Evolutionary conservation across 92 coral and sea anemone genomes (phyloP).

Genomic region (Pocillopora grandis): DNA sequence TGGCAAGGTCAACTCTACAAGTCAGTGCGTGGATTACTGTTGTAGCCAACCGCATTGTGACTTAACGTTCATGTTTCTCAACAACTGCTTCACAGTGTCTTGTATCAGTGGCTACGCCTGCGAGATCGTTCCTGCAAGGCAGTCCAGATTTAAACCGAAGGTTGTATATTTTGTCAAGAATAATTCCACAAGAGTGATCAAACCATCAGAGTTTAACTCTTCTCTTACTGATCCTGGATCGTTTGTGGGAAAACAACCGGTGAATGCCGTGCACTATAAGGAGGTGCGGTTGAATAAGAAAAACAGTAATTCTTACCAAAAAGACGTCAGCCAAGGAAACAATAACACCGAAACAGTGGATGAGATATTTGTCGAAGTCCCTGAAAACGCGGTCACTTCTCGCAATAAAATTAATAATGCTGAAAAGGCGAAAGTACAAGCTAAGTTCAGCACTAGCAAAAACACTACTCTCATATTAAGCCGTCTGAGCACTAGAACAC

Average conservation of each 20-base stretch:
- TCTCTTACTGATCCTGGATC: conserved; percentile 27
- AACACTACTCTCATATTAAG: neutral
- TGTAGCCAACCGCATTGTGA: conserved; percentile 80
- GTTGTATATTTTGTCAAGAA: conserved; percentile 79
- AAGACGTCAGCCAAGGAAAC: conserved; percentile 1
- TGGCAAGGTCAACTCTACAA: conserved; percentile 70
- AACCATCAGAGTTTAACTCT: conserved; percentile 41
- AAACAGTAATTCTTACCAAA: conserved; percentile 3
- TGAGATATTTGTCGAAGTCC: conserved; percentile 20
- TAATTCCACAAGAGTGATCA: conserved; percentile 40
- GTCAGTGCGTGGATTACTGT: conserved; percentile 78
- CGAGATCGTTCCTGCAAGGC: conserved; percentile 80
- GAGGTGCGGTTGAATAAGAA: conserved; percentile 37
- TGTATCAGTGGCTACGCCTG: conserved; percentile 85
- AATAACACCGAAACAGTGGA: conserved; percentile 35
- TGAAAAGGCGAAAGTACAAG: neutral
- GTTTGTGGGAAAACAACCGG: conserved; percentile 43
- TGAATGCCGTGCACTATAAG: conserved; percentile 62
- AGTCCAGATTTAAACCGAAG: conserved; percentile 73
- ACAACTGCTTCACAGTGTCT: conserved; percentile 85
- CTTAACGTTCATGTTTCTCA: conserved; percentile 83
- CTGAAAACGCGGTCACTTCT: conserved; percentile 9
- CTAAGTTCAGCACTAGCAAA: neutral
- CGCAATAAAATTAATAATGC: neutral
- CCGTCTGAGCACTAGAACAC: neutral